Evolutionary conservation across 2,888 invertebrate genomes (phyloP), one percentile per base, ranked within the genome.

Genomic region (Sympetrum striolatum): DNA sequence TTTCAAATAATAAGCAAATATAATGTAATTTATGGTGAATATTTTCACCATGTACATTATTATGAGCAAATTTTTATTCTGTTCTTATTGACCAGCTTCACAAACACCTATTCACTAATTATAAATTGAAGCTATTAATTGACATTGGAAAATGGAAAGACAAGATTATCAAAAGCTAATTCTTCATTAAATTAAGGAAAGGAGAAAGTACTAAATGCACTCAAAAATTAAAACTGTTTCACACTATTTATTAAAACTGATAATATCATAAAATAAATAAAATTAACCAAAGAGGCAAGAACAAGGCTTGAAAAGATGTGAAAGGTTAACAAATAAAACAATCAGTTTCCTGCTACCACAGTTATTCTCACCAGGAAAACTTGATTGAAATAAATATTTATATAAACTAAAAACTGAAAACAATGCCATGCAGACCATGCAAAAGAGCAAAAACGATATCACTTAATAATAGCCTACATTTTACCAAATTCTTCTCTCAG

Each of bases 111-210:
- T 64, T 35, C 12, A 60, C 86, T 86, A 86, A 86, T 86, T 86
- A 86, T 60, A 86, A 60, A 22, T 64, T 86, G 86, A 86, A 86
- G 86, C 86, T 86, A 64, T 86, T 86, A 86, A 86, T 86, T 86
- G 86, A 86, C 86, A 60, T 86, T 82, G 86, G 86, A 86, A 53
- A 86, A 60, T 86, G 86, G 86, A 86, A 86, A 86, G 86, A 86
- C 86, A 86, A 86, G 86, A 86, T 86, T 86, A 86, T 86, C 44
- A 86, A 86, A 60, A 64, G 86, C 86, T 60, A 73, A 73, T 18
- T 73, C 31, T 73, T 73, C 12, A 25, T 64, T 64, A n/a, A 86
- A 86, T 58, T 37, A 37, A 37, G 60, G 39, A 37, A 35, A 35
- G 86, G 86, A 35, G 53, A 37, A 37, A 37, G 25, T 86, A 31